Evolutionary conservation across 2,113 vertebrate species (phyloP), one percentile per base, ranked within the genome.

Genomic region (Corvus moneduloides): DNA sequence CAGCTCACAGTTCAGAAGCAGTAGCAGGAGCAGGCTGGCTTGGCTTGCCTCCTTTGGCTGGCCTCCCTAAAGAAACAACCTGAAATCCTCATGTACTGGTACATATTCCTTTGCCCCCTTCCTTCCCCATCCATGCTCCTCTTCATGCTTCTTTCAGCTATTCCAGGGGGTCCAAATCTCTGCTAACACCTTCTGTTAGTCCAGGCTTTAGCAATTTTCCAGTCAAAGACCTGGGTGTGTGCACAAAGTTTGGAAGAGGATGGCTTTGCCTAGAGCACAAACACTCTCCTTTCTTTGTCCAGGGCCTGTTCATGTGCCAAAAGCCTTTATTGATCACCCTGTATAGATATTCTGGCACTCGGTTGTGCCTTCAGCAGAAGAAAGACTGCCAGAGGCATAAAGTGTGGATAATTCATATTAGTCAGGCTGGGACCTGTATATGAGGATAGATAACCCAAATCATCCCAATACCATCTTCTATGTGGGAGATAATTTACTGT

Each of bases 41-140:
- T 83, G 41, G 11, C 14, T 84, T 63, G 20, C 26, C 30, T 72
- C 27, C 46, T 81, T 77, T 27, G n/a, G 19, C 51, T 56, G 18
- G 24, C 46, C 26, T 90, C 39, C n/a, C 6, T 62, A 52, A 55
- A 61, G 56, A 59, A 91, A 33, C 26, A 15, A 16, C 18, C 14
- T 7, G 8, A 62, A 78, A 72, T 49, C 48, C 49, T 56, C 1
- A 0, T 39, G 23, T 22, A 18, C 33, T 4, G 0, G 6, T 59
- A 35, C 22, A 13, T 35, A 26, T 43, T 89, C 54, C 12, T 69
- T 46, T 90, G 32, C 15, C 26, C 56, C 30, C 21, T 79, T 93
- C 32, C 20, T 19, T 94, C 37, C 8, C 13, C 20, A 37, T 48
- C 55, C 17, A 32, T 62, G 20, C 19, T 67, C 2, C 8, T 58